These are phyloP conservation scores for Tokudaia muenninki DNA, from an alignment of 2,797 vertebrate genomes.

Conservation along the genomic window DNA sequence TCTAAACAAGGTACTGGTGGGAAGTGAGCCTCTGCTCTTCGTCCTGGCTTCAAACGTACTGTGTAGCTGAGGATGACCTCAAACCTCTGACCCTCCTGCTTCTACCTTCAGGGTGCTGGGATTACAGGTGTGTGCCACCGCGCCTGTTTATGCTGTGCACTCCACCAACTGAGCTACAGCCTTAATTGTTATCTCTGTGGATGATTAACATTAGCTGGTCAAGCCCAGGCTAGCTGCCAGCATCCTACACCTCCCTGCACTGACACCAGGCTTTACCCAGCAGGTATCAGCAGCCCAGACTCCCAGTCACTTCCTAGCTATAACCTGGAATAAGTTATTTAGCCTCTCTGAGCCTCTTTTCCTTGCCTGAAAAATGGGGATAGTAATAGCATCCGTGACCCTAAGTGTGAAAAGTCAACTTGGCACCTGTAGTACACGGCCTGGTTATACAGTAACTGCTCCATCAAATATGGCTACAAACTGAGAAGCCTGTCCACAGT, in stretches of 20 bases:
- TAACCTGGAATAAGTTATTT: neutral
- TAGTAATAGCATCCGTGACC: neutral
- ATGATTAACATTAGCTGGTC: neutral
- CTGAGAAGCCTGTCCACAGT: neutral
- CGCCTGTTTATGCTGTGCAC: neutral
- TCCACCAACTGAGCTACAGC: neutral
- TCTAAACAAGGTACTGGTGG: neutral
- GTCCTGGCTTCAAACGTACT: neutral
- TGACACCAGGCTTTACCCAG: neutral
- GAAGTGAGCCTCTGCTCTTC: neutral
- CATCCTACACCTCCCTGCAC: fast-evolving
- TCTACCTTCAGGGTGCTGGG: neutral
- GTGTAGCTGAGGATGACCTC: neutral
- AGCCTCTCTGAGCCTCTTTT: slow-evolving; percentile 21
- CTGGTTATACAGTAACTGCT: neutral
- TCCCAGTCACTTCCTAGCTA: neutral
- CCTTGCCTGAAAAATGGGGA: neutral
- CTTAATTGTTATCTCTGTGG: neutral
- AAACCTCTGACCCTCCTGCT: neutral
- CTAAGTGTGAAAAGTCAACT: neutral
- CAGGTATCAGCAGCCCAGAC: neutral
- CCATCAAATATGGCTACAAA: neutral
- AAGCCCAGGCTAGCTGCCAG: neutral
- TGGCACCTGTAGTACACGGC: neutral
- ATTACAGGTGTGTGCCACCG: neutral